Conservation (phyloP, 35 echinoderm and acorn worm genomes). For the Chiridota heheva region DNA sequence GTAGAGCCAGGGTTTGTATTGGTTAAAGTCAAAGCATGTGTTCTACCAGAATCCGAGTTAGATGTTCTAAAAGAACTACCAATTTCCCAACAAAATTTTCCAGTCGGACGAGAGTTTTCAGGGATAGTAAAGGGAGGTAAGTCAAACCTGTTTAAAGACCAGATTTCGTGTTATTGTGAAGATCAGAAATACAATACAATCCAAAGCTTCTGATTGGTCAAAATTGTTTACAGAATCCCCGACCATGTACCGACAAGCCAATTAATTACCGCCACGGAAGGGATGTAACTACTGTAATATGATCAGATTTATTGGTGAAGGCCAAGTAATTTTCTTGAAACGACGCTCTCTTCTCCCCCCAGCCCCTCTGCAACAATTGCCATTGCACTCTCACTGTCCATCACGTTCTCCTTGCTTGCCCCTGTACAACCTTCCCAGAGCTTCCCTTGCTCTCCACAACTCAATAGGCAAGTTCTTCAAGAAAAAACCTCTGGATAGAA, state of each 20-base stretch:
- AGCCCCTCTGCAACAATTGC: too few relatives aligned
- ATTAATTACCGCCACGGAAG: too few relatives aligned
- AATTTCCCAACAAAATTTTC: constrained; percentile 23
- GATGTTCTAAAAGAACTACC: constrained; percentile 41
- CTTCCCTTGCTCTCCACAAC: too few relatives aligned
- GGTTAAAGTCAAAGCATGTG: constrained; percentile 42
- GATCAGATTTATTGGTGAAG: background rate
- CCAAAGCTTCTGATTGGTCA: too few relatives aligned
- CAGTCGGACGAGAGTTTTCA: constrained; percentile 56
- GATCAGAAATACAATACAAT: background rate
- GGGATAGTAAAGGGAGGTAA: constrained; percentile 52
- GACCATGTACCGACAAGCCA: too few relatives aligned
- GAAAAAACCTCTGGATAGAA: too few relatives aligned
- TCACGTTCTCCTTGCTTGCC: too few relatives aligned
- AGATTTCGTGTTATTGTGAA: background rate
- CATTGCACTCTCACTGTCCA: too few relatives aligned
- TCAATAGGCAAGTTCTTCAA: too few relatives aligned
- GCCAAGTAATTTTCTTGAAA: background rate
- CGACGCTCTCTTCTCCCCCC: too few relatives aligned
- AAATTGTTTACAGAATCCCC: too few relatives aligned
- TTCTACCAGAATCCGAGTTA: constrained; percentile 23
- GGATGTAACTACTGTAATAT: background rate
- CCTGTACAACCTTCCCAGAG: too few relatives aligned
- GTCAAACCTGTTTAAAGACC: background rate
- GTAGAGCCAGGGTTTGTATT: constrained; percentile 23